These are phyloP conservation scores for Scaptodrosophila lebanonensis DNA, from an alignment of 1,140 invertebrate species.

Conservation along the genomic window DNA sequence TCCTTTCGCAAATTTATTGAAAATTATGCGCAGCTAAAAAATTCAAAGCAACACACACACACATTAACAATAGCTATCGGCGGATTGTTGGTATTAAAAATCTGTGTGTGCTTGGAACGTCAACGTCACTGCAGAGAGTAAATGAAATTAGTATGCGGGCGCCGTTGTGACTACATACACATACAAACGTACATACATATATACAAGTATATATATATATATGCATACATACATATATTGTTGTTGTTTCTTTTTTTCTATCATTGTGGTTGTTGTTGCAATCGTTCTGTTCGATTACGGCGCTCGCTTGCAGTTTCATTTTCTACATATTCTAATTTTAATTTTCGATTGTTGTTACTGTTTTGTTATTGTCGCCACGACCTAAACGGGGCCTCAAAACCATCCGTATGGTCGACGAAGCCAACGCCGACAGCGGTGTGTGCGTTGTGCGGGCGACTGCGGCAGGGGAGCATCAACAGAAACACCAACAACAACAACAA, in stretches of 20 bases:
- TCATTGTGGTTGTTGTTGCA: too few relatives aligned
- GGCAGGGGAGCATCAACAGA: conserved; percentile 29
- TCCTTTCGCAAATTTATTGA: conserved; percentile 6
- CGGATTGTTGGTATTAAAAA: too few relatives aligned
- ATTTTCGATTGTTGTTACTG: conserved; percentile 34
- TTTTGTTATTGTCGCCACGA: not conserved
- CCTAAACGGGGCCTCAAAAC: too few relatives aligned
- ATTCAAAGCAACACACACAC: conserved; percentile 23
- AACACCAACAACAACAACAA: conserved; percentile 16
- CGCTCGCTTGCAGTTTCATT: conserved; percentile 32
- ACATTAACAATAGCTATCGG: conserved; percentile 8
- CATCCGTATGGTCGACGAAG: conserved; percentile 24
- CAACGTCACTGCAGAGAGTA: too few relatives aligned
- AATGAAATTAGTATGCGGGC: too few relatives aligned
- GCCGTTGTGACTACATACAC: too few relatives aligned
- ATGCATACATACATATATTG: conserved; percentile 23
- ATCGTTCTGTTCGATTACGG: too few relatives aligned
- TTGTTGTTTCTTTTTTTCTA: not conserved
- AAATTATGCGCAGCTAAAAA: conserved; percentile 35
- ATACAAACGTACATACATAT: too few relatives aligned
- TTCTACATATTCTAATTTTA: not conserved
- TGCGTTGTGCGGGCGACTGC: conserved; percentile 19
- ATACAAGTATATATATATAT: not conserved
- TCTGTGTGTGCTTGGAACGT: too few relatives aligned
- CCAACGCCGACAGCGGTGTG: conserved; percentile 3